Evolutionary conservation across 2,888 invertebrate genomes (phyloP).

Genomic region (Entomobrya multifasciata): DNA sequence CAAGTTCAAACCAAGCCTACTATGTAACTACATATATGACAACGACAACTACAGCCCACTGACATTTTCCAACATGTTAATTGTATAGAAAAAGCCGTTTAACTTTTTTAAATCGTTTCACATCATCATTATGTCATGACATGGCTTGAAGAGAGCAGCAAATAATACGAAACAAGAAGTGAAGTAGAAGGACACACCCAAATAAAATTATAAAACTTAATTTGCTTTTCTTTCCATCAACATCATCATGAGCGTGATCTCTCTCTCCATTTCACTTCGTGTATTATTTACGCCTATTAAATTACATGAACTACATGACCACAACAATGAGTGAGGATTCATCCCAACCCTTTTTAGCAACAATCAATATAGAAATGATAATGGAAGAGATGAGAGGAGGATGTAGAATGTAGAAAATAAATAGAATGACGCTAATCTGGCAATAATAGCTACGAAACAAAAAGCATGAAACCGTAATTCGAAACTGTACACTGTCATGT

Average conservation of each 20-base stretch:
- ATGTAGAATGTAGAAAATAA: not conserved
- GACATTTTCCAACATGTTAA: too few species aligned
- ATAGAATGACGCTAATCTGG: slow-evolving; percentile 11
- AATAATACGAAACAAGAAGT: not conserved
- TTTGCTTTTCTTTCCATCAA: slow-evolving; percentile 37
- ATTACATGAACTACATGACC: slow-evolving; percentile 55
- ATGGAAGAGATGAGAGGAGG: not conserved
- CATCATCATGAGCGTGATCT: too few species aligned
- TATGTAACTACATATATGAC: too few species aligned
- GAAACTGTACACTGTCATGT: too few species aligned
- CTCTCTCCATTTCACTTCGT: too few species aligned
- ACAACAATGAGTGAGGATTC: slow-evolving; percentile 10
- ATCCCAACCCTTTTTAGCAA: slow-evolving; percentile 14
- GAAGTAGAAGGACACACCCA: slow-evolving; percentile 59
- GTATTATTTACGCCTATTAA: slow-evolving; percentile 40
- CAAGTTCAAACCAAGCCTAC: too few species aligned
- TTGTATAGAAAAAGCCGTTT: not conserved
- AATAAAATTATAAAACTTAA: slow-evolving; percentile 35
- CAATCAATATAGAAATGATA: not conserved
- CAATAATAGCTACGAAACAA: not conserved
- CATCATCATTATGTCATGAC: not conserved
- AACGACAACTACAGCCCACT: too few species aligned
- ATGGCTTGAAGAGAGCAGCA: not conserved
- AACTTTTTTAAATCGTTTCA: not conserved
- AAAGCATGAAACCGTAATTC: not conserved